Evolutionary conservation across 2,888 invertebrate genomes (phyloP).

Genomic region (Andrena chrysosceles): DNA sequence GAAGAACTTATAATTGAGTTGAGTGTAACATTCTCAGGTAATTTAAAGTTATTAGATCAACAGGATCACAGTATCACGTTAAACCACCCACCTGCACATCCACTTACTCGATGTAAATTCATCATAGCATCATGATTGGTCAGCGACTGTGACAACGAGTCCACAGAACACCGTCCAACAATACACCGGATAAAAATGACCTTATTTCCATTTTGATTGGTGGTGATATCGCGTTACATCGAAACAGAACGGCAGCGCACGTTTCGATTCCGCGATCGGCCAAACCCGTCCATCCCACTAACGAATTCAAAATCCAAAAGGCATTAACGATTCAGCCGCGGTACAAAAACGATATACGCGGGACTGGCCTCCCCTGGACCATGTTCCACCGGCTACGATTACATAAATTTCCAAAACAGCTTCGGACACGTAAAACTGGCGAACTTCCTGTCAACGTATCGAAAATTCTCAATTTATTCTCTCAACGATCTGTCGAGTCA

Average conservation of each 20-base stretch:
- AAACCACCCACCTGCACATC: too few species aligned
- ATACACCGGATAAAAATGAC: constrained; percentile 11
- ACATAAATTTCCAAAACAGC: constrained; percentile 21
- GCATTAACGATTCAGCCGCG: constrained; percentile 42
- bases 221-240: neutral
- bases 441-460: neutral
- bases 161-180: constrained; percentile 1
- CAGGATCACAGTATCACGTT: too few species aligned
- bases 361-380: neutral
- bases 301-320: constrained; percentile 14
- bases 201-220: constrained; percentile 28
- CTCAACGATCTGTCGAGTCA: neutral
- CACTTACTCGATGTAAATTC: too few species aligned
- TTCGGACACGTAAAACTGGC: neutral
- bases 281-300: neutral
- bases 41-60: too few species aligned
- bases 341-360: constrained; percentile 32
- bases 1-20: too few species aligned
- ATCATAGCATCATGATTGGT: too few species aligned
- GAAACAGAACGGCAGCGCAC: neutral
- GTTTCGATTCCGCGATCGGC: neutral
- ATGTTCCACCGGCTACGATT: constrained; percentile 3
- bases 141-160: neutral
- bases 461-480: constrained; percentile 1
- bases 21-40: too few species aligned